Percentiles rank a stretch among this genome's conserved stretches.
Evolutionary conservation across 2,888 invertebrate genomes (phyloP).

Genomic region (Nomada fabriciana): DNA sequence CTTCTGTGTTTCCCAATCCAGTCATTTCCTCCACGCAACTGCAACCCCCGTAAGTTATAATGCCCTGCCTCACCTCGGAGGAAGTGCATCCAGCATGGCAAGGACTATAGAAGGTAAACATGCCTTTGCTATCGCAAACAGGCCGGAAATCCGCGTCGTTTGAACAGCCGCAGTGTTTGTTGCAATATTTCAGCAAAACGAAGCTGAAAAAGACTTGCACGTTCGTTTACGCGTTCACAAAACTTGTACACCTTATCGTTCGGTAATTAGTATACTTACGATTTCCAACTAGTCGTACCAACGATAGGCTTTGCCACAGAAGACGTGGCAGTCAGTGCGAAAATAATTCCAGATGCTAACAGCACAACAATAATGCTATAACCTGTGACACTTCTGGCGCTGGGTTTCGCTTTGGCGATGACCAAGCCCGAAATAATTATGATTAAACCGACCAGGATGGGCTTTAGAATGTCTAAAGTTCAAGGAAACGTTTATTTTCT

Average conservation of each 20-base stretch:
- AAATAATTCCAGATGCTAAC: constrained; percentile 84
- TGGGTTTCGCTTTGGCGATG: constrained; percentile 85
- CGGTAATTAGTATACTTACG: constrained; percentile 70
- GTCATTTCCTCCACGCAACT: constrained; percentile 83
- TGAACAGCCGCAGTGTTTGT: constrained; percentile 86
- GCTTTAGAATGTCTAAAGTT: constrained; percentile 85
- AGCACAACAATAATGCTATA: constrained; percentile 85
- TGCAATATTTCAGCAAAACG: constrained; percentile 85
- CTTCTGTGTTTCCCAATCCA: constrained; percentile 75
- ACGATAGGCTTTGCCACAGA: constrained; percentile 85
- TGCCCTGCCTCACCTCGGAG: constrained; percentile 83
- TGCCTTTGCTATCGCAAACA: constrained; percentile 86
- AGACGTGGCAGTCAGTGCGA: constrained; percentile 84
- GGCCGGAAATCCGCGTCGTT: constrained; percentile 86
- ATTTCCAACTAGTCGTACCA: constrained; percentile 82
- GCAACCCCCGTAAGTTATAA: constrained; percentile 85
- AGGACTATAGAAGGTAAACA: constrained; percentile 88
- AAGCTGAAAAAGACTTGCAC: constrained; percentile 69
- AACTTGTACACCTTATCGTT: not conserved
- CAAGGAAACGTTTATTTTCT: constrained; percentile 13
- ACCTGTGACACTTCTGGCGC: constrained; percentile 84
- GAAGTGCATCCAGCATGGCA: constrained; percentile 90
- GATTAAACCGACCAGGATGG: constrained; percentile 85
- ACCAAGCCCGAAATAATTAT: constrained; percentile 86
- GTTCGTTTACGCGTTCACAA: not conserved